Evolutionary conservation across 2,888 invertebrate genomes (phyloP).

Genomic region (Eilema depressum): DNA sequence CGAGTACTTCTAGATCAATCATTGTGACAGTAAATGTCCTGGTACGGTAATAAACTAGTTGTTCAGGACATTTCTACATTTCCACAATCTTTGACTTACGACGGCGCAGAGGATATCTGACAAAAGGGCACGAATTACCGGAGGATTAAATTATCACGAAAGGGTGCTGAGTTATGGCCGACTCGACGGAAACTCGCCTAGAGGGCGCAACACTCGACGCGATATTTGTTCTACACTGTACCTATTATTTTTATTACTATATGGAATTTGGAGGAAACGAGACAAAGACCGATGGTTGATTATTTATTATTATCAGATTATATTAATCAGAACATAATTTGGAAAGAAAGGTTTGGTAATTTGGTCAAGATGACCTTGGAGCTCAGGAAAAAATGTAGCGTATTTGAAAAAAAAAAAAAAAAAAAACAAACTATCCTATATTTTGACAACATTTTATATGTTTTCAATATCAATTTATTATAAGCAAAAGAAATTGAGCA

Average conservation of each 20-base stretch:
- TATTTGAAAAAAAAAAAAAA: too few species aligned
- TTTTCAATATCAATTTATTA: too few species aligned
- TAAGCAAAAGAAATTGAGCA: too few species aligned
- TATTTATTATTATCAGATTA: too few species aligned
- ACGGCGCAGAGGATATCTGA: conserved; percentile 54
- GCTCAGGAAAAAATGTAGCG: too few species aligned
- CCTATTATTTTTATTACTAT: conserved; percentile 14
- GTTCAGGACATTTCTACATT: conserved; percentile 26
- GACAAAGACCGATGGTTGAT: background rate
- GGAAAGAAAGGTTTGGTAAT: too few species aligned
- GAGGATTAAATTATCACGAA: conserved; percentile 70
- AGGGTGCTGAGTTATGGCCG: conserved; percentile 68
- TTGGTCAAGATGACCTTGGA: too few species aligned
- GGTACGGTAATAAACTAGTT: background rate
- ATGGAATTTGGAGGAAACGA: background rate
- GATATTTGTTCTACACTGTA: conserved; percentile 32
- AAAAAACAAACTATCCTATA: too few species aligned
- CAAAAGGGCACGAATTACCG: conserved; percentile 69
- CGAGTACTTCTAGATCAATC: background rate
- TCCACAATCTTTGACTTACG: conserved; percentile 31
- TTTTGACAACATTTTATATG: too few species aligned
- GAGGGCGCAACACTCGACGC: conserved; percentile 33
- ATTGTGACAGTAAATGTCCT: conserved; percentile 2
- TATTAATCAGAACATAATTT: too few species aligned
- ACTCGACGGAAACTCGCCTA: conserved; percentile 56